Conservation (phyloP, 2,797 vertebrate species). For the Cuniculus paca region DNA sequence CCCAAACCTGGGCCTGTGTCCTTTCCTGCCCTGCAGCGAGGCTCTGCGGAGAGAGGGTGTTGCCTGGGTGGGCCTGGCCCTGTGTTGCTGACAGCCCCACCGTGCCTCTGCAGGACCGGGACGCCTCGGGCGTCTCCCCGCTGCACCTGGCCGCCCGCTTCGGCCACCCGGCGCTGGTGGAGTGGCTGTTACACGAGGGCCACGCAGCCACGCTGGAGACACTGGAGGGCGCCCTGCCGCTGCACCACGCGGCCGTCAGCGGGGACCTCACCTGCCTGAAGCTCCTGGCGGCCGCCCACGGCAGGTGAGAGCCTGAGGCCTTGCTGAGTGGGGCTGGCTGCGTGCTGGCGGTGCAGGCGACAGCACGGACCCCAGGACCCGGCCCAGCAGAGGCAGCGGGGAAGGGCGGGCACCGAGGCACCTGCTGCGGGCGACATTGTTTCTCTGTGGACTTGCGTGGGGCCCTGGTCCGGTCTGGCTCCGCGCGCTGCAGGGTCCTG, state of each 20-base stretch:
- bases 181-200: slow-evolving; percentile 91
- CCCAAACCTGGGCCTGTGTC: fast-evolving
- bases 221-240: slow-evolving; percentile 90
- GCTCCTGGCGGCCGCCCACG: slow-evolving; percentile 88
- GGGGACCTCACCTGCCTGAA: slow-evolving; percentile 92
- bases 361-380: neutral
- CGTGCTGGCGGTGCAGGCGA: fast-evolving
- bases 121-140: slow-evolving; percentile 90
- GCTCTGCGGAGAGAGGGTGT: fast-evolving
- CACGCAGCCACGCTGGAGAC: slow-evolving; percentile 88
- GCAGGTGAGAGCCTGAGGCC: slow-evolving; percentile 83
- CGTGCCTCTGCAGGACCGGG: slow-evolving; percentile 88
- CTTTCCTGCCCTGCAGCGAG: neutral
- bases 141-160: slow-evolving; percentile 93
- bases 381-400: fast-evolving
- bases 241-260: slow-evolving; percentile 92
- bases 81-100: neutral
- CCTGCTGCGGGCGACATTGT: too few species aligned
- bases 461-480: neutral
- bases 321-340: neutral
- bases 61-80: fast-evolving
- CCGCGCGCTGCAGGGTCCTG: neutral
- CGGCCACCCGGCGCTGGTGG: slow-evolving; percentile 87
- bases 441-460: too few species aligned
- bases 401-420: neutral